Evolutionary conservation across 2,888 invertebrate species (phyloP), one percentile per base, ranked within the genome.

Genomic region (Sesamia inferens): DNA sequence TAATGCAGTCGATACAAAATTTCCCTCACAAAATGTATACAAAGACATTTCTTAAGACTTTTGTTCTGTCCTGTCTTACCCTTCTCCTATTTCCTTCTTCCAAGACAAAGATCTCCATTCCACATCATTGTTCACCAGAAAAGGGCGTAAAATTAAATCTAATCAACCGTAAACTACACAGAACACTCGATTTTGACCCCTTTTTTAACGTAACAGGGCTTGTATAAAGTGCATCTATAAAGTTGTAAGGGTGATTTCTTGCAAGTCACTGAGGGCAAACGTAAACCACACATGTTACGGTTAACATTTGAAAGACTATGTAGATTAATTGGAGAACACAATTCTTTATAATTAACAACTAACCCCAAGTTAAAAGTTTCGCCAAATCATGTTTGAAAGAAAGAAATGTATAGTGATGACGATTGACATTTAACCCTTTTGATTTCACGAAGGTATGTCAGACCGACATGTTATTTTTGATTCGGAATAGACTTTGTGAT

Each of bases 51-150:
- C 74, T 61, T 58, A 13, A 54, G 39, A 71, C 70, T 47, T 44
- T 70, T 74, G 70, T 83, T 68, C 62, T 8, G 13, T 13, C 31
- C 39, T 61, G 72, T 72, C 81, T 44, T 63, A 77, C 71, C 84
- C 81, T 81, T 59, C 81, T 82, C 84, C 24, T 65, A 75, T 67
- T 47, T n/a, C 74, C 59, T 51, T 64, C 72, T 68, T 48, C 19
- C 64, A 86, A 90, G 89, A 84, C 85, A 84, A 85, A 90, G 89
- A 90, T 94, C 93, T 93, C 91, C 91, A 82, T 82, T 92, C 92
- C 93, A 92, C 90, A 79, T 83, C 87, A 88, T 90, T 92, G 92
- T 93, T 93, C 94, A 94, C 92, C 92, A 93, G 86, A 90, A 91
- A 92, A 90, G 90, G 92, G 91, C 90, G 90, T 88, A 84, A 88